Evolutionary conservation across 2,113 vertebrate genomes (phyloP).

Genomic region (Cepphus grylle): DNA sequence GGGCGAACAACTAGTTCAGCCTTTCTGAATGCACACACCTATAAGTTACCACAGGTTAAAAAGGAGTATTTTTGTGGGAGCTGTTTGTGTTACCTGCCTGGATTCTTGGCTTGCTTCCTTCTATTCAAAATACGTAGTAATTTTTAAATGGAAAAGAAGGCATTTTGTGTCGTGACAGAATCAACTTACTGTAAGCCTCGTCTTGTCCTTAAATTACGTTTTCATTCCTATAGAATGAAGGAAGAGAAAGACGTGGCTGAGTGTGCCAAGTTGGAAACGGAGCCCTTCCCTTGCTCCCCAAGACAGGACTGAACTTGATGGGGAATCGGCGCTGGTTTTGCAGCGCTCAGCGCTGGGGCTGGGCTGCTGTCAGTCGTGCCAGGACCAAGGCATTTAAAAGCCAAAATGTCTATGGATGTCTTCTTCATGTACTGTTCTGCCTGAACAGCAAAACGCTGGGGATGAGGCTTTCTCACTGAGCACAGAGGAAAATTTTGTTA

Average conservation of each 20-base stretch:
- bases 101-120: neutral
- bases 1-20: neutral
- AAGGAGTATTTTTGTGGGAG: neutral
- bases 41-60: neutral
- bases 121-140: neutral
- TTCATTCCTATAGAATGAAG: conserved; percentile 22
- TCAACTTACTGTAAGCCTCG: neutral
- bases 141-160: neutral
- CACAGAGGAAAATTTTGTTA: neutral
- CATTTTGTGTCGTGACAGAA: neutral
- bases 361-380: neutral
- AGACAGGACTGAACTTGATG: conserved; percentile 27
- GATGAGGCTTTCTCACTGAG: neutral
- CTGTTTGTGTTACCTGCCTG: neutral
- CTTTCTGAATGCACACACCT: neutral
- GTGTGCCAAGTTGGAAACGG: neutral
- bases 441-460: neutral
- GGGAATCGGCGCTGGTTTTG: neutral
- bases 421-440: neutral
- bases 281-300: neutral
- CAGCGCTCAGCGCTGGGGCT: neutral
- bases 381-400: neutral
- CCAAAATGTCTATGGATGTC: neutral
- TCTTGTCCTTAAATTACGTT: conserved; percentile 29
- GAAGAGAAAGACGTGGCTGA: neutral